Conservation (phyloP, 2,797 vertebrate genomes). For the Argya squamiceps region DNA sequence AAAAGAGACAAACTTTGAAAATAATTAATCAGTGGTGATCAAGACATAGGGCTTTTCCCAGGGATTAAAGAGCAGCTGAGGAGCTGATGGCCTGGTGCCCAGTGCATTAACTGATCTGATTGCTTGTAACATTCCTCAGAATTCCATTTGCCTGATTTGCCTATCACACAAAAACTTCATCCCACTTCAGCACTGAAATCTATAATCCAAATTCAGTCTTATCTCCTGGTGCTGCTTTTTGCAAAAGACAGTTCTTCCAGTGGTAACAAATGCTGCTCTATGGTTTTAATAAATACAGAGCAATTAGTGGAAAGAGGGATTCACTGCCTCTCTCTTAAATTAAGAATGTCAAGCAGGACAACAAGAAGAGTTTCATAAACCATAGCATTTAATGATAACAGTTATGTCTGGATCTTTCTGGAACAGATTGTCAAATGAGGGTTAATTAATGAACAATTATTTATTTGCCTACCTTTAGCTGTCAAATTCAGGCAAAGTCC, state of each 20-base stretch:
- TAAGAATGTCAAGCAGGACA: constrained; percentile 12
- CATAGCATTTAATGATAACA: neutral
- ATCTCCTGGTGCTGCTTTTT: neutral
- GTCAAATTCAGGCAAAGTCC: neutral
- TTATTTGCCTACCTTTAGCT: neutral
- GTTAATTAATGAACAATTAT: neutral
- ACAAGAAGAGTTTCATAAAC: neutral
- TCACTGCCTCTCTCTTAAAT: constrained; percentile 3
- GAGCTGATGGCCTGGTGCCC: constrained; percentile 30
- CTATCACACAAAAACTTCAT: neutral
- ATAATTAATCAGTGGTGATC: constrained; percentile 51
- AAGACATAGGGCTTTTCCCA: constrained; percentile 43
- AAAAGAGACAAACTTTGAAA: constrained; percentile 59
- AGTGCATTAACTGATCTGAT: constrained; percentile 24
- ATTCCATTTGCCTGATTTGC: constrained; percentile 26
- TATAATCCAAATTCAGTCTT: neutral
- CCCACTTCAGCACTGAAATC: constrained; percentile 18
- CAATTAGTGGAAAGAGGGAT: neutral
- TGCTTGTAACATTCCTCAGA: neutral
- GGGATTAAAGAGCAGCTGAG: constrained; percentile 17
- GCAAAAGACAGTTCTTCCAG: neutral
- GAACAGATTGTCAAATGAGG: neutral
- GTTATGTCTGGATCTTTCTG: neutral
- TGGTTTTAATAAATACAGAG: neutral
- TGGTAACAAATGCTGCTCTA: neutral